Evolutionary conservation across 2,113 vertebrate species (phyloP).

Genomic region (Crypturellus undulatus): DNA sequence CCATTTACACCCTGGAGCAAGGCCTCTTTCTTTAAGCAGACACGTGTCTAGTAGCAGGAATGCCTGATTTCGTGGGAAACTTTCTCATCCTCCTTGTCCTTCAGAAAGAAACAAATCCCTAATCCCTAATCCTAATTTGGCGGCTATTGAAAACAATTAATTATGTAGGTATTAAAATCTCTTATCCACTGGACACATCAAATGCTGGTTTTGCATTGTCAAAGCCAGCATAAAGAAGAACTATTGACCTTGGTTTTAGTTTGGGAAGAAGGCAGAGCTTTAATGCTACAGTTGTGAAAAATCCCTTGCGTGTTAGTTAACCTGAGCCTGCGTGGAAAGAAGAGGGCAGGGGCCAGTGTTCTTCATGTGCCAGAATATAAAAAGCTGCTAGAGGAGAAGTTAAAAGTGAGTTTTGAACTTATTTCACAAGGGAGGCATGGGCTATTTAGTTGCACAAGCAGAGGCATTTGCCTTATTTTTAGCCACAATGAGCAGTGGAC

Average conservation of each 20-base stretch:
- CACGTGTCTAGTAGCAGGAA: not conserved
- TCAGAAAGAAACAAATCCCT: not conserved
- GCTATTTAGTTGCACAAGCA: not conserved
- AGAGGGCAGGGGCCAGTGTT: not conserved
- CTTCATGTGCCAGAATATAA: not conserved
- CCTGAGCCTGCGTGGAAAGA: not conserved
- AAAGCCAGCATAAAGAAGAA: not conserved
- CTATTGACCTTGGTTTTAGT: not conserved
- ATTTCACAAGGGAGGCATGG: not conserved
- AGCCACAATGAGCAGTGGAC: not conserved
- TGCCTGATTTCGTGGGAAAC: not conserved
- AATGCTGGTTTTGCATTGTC: not conserved
- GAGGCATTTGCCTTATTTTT: constrained; percentile 19
- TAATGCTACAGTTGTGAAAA: not conserved
- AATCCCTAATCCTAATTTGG: not conserved
- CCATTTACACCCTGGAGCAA: not conserved
- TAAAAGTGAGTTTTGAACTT: not conserved
- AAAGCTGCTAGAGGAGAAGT: not conserved
- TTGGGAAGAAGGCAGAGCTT: not conserved
- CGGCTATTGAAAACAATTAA: not conserved
- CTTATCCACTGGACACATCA: not conserved
- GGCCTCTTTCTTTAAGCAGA: not conserved
- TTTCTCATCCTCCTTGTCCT: not conserved
- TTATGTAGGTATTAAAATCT: not conserved
- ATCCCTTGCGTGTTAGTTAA: not conserved